These are phyloP conservation scores for Nebria brevicollis DNA, from an alignment of 2,888 invertebrate genomes.

Conservation along the genomic window DNA sequence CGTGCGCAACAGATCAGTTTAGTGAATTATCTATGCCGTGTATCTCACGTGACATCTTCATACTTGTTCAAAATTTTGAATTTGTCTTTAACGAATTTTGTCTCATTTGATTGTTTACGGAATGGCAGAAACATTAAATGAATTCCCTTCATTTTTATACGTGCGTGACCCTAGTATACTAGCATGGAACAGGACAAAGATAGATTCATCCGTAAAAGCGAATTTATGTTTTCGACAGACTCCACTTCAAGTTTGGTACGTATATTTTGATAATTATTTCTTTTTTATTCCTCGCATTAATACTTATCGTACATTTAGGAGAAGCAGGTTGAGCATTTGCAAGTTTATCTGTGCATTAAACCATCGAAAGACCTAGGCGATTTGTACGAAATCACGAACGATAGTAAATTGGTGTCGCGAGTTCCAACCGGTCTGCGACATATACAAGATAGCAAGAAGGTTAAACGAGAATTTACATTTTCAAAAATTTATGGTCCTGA, in stretches of 20 bases:
- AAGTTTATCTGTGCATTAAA: conserved; percentile 49
- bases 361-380: conserved; percentile 41
- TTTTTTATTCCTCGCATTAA: too few species aligned
- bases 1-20: too few species aligned
- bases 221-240: conserved; percentile 20
- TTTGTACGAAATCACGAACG: conserved; percentile 51
- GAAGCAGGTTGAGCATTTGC: conserved; percentile 36
- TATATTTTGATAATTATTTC: neutral
- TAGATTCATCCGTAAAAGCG: conserved; percentile 29
- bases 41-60: too few species aligned
- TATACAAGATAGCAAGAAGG: conserved; percentile 48
- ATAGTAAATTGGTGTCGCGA: conserved; percentile 50
- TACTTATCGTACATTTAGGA: neutral
- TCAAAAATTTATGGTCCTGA: conserved; percentile 55
- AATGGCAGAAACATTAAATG: too few species aligned
- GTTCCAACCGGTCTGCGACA: conserved; percentile 50
- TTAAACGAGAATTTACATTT: conserved; percentile 54
- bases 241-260: conserved; percentile 17
- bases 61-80: too few species aligned
- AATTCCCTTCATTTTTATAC: conserved; percentile 41
- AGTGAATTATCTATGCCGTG: too few species aligned
- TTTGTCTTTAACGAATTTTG: too few species aligned
- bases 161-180: conserved; percentile 49
- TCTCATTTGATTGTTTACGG: too few species aligned
- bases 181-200: conserved; percentile 33